These are phyloP conservation scores for Coluber constrictor DNA, from an alignment of 2,797 vertebrate genomes.

Conservation along the genomic window DNA sequence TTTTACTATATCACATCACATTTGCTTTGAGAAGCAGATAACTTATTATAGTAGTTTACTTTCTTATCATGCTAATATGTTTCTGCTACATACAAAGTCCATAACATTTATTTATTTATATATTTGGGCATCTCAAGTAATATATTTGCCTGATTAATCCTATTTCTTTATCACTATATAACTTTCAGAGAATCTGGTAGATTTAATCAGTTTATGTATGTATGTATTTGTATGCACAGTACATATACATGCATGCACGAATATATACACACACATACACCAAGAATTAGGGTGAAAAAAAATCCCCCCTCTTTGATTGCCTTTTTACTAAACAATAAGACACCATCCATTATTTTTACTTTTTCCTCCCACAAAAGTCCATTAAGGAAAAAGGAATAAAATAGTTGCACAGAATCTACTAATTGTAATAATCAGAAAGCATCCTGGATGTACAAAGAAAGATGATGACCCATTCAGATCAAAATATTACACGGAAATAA, in stretches of 20 bases:
- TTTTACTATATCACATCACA: background rate
- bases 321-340: background rate
- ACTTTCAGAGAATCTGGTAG: background rate
- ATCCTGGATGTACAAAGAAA: background rate
- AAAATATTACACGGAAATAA: background rate
- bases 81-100: background rate
- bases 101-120: background rate
- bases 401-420: background rate
- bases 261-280: background rate
- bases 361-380: background rate
- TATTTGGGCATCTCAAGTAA: background rate
- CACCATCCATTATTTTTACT: background rate
- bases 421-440: background rate
- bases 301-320: rapidly evolving
- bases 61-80: background rate
- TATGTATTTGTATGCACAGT: background rate
- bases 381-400: background rate
- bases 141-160: background rate
- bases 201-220: background rate
- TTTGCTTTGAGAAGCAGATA: background rate
- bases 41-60: too few species aligned
- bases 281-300: background rate
- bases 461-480: background rate
- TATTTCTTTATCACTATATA: background rate
- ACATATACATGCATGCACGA: background rate